These are phyloP conservation scores for Chrysolina americana DNA, from an alignment of 2,888 invertebrate genomes.

Conservation along the genomic window DNA sequence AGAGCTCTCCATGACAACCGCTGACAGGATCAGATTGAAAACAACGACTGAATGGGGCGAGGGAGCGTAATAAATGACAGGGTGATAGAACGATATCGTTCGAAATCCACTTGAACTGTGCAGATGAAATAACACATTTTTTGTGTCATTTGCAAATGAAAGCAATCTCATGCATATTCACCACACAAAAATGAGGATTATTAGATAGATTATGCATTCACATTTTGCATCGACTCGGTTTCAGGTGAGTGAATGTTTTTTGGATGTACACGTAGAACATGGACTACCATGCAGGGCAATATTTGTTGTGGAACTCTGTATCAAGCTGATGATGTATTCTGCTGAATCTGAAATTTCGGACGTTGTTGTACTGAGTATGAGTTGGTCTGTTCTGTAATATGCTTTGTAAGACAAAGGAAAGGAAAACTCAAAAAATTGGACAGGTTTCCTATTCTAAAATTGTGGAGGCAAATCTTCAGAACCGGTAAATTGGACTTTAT, in stretches of 20 bases:
- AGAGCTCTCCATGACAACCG: constrained; percentile 23
- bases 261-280: background rate
- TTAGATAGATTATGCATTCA: background rate
- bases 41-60: constrained; percentile 4
- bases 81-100: background rate
- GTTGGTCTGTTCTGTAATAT: too few species aligned
- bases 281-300: background rate
- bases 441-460: too few species aligned
- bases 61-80: constrained; percentile 18
- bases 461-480: too few species aligned
- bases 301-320: too few species aligned
- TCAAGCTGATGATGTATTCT: too few species aligned
- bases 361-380: too few species aligned
- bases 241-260: background rate
- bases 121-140: background rate
- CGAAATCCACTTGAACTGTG: constrained; percentile 2
- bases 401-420: too few species aligned
- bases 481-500: too few species aligned
- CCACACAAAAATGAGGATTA: background rate
- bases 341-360: too few species aligned
- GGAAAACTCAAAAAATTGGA: too few species aligned
- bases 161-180: constrained; percentile 13
- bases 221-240: background rate
- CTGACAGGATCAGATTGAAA: constrained; percentile 17
- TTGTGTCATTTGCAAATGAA: background rate